Conservation (phyloP, 2,113 vertebrate genomes). For the Crotalus viridis region DNA sequence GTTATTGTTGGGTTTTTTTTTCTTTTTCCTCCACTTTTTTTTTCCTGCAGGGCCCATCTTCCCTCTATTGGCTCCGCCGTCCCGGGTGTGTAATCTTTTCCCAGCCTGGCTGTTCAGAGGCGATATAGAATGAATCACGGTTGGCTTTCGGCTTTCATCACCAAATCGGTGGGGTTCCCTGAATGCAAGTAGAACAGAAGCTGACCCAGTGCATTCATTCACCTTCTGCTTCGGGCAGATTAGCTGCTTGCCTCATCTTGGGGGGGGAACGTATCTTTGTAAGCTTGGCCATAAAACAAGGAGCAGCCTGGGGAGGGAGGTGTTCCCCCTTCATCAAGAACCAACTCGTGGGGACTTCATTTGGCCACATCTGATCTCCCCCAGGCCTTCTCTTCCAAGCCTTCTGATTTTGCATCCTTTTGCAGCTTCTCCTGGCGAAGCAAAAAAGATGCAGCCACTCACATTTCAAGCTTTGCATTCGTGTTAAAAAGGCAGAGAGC, state of each 20-base stretch:
- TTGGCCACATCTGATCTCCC: conserved; percentile 23
- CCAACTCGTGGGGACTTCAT: conserved; percentile 6
- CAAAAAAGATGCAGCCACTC: conserved; percentile 14
- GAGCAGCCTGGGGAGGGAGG: neutral
- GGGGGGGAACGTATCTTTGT: conserved; percentile 14
- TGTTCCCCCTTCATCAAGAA: neutral
- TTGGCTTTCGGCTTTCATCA: conserved; percentile 41
- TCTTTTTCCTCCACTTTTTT: neutral
- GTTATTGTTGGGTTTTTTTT: neutral
- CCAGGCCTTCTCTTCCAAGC: neutral
- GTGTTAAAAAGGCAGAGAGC: conserved; percentile 35
- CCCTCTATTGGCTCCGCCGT: conserved; percentile 60
- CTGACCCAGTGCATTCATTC: conserved; percentile 58
- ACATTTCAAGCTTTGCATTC: conserved; percentile 47
- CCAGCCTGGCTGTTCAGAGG: conserved; percentile 50
- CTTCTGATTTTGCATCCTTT: conserved; percentile 21
- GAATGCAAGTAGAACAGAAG: conserved; percentile 54
- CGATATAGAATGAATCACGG: conserved; percentile 49
- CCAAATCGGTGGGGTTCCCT: conserved; percentile 54
- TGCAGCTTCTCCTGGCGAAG: conserved; percentile 10
- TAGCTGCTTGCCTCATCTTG: conserved; percentile 44
- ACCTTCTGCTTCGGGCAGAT: conserved; percentile 60
- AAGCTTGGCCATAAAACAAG: neutral
- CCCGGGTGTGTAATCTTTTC: conserved; percentile 40
- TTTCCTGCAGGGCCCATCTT: conserved; percentile 45